Evolutionary conservation across 1,140 invertebrate species (phyloP), one percentile per base, ranked within the genome.

Genomic region (Paracyclopina nana): DNA sequence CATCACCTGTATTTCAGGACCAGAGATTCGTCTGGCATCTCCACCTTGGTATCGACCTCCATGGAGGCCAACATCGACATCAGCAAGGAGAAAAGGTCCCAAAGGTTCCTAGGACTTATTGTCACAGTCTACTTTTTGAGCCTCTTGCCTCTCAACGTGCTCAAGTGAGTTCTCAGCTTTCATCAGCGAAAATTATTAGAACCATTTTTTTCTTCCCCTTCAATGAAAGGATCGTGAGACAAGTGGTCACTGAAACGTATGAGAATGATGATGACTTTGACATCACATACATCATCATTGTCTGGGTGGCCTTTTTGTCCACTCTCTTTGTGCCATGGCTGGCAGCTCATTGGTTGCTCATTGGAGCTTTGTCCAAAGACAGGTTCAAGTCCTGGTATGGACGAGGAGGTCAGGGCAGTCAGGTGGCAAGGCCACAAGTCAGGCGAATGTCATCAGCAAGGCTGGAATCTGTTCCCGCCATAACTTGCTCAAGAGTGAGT

Each of bases 281-380:
- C 57, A 69, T 79, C 16, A 74, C 70, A 1, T 81, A 74, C 59
- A 68, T 73, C 25, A 69, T 73, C 53, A 76, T 79, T 54, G 72
- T 79, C 5, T 80, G 76, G 75, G 62, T 79, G 26, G 76, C 74
- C 1, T 79, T 79, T 54, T 58, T 78, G 28, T 76, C 77, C 26
- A 76, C 74, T 0, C 71, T 75, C 44, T 70, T 70, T 6, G 78
- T 74, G 16, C 77, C 78, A 0, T 61, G 70, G 30, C 60, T 79
- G 20, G 79, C 75, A 58, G 69, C 69, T 12, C 69, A 69, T 1
- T 78, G 76, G 71, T 44, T 48, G 11, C 18, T 48, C 25, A 22
- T 48, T 8, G 45, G 45, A 38, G 34, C 34, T 38, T 20, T 38
- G 2, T 16, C 34, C 4, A 38, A n/a, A n/a, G n/a, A n/a, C n/a